A percentile compares a stretch with the other conserved stretches of the same genome.
Conservation (phyloP, 2,888 invertebrate genomes). For the Pecten maximus region DNA sequence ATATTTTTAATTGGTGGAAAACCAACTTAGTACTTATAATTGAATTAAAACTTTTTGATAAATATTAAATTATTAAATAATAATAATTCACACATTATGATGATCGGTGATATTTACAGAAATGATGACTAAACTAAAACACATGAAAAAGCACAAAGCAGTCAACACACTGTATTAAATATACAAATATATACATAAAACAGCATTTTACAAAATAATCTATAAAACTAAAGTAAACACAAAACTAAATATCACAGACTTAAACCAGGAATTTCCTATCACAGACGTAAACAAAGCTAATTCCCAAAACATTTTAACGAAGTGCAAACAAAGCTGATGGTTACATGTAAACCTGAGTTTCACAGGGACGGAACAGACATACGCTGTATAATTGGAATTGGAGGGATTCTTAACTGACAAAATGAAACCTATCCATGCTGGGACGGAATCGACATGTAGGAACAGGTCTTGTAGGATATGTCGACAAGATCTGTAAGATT, state of each 20-base stretch:
- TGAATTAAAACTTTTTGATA: neutral
- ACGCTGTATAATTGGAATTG: neutral
- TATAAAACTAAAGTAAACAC: neutral
- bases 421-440: neutral
- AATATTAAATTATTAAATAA: conserved; percentile 4
- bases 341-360: neutral
- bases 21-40: neutral
- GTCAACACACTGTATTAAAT: neutral
- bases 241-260: conserved; percentile 31
- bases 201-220: neutral
- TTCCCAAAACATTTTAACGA: neutral
- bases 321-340: neutral
- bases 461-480: too few species aligned
- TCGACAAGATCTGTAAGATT: too few species aligned
- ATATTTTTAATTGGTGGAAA: neutral
- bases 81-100: neutral
- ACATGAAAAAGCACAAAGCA: too few species aligned
- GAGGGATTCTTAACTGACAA: neutral
- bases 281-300: neutral
- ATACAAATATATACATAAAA: neutral
- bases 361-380: neutral
- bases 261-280: neutral
- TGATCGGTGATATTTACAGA: neutral
- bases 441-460: neutral
- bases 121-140: neutral